These are phyloP conservation scores for Cochlearius cochlearius DNA, from an alignment of 2,113 vertebrate genomes.

Conservation along the genomic window DNA sequence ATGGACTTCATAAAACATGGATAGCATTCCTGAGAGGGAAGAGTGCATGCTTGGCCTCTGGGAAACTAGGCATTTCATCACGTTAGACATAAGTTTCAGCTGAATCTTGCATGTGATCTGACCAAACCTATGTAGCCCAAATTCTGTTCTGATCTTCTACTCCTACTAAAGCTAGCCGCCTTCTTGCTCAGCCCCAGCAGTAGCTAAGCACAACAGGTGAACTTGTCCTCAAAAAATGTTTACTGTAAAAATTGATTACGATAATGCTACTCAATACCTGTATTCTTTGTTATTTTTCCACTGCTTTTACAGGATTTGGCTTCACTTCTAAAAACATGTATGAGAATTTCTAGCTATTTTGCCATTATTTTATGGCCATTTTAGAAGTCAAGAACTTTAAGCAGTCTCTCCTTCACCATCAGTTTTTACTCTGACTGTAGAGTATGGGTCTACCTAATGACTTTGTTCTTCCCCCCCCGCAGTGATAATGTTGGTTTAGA, in stretches of 20 bases:
- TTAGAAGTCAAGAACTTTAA: neutral
- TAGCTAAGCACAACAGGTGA: neutral
- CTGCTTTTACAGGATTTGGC: neutral
- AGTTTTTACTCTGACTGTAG: neutral
- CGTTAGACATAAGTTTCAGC: accelerated
- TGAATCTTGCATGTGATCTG: neutral
- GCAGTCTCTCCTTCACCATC: neutral
- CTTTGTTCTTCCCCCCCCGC: neutral
- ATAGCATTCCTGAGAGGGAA: no score
- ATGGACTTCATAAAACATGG: neutral
- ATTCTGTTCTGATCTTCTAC: neutral
- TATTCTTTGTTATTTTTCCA: neutral
- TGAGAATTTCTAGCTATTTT: neutral
- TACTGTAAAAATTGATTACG: neutral
- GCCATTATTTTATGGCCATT: neutral
- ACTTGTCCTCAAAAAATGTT: neutral
- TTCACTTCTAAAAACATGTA: neutral
- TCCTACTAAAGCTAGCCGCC: neutral
- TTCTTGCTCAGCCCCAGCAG: neutral
- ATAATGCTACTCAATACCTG: neutral
- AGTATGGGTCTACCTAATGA: neutral
- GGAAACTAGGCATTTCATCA: neutral
- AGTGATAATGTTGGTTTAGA: neutral
- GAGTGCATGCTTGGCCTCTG: neutral
- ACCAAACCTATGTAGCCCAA: neutral